phyloP scores from a whole-genome alignment of 2,888 invertebrate genomes.

The Phortica okadai region DNA sequence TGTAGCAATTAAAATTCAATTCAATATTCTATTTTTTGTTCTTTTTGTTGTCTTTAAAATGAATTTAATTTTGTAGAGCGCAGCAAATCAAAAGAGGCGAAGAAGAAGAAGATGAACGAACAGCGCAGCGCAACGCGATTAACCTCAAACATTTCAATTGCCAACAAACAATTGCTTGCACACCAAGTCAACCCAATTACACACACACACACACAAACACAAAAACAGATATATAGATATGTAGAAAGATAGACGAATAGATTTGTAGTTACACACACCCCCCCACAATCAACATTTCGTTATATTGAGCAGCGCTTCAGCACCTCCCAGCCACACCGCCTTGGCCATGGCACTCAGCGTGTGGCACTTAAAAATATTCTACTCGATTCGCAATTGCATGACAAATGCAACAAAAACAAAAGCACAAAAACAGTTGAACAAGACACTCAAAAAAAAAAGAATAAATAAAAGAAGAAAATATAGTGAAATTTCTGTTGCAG shows the following conservation, averaged over 20 bases:
- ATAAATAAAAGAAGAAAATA: neutral
- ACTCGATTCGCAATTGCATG: neutral
- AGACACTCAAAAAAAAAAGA: neutral
- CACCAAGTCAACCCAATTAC: neutral
- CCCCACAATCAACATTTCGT: neutral
- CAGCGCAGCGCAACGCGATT: neutral
- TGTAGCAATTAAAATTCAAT: slow-evolving; percentile 7
- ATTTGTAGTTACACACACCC: neutral
- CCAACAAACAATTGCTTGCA: slow-evolving; percentile 21
- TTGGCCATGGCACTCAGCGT: neutral
- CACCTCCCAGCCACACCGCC: neutral
- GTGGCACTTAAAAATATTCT: neutral
- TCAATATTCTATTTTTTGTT: slow-evolving; percentile 15
- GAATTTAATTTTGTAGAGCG: neutral
- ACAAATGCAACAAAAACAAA: neutral
- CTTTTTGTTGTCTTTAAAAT: slow-evolving; percentile 30
- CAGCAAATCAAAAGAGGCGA: neutral
- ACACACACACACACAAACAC: neutral
- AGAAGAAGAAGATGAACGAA: neutral
- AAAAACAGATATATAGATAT: neutral
- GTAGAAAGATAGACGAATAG: neutral
- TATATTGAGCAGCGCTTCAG: neutral
- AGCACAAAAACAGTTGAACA: too few species aligned
- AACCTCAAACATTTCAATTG: slow-evolving; percentile 17
- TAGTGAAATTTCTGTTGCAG: neutral